A percentile compares a stretch with the other conserved stretches of the same genome.
These are phyloP conservation scores for Anguilla anguilla DNA, from an alignment of 2,797 vertebrate species.

Conservation along the genomic window DNA sequence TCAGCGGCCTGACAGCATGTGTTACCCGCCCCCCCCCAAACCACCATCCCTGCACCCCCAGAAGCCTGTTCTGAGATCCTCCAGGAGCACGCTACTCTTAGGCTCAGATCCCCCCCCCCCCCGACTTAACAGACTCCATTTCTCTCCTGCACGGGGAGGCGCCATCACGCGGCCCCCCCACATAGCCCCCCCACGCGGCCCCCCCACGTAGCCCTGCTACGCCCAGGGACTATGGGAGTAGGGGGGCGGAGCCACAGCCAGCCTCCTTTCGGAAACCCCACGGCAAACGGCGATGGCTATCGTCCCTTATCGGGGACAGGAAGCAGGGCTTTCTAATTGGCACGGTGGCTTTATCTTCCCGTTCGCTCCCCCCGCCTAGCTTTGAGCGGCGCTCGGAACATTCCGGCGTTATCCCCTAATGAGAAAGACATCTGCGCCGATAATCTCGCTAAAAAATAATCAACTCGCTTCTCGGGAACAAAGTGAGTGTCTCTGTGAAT, in stretches of 20 bases:
- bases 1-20: not conserved
- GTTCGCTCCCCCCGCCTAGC: not conserved
- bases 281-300: slow-evolving; percentile 51
- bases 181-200: not conserved
- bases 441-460: slow-evolving; percentile 41
- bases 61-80: not conserved
- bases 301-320: slow-evolving; percentile 28
- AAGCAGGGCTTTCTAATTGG: slow-evolving; percentile 49
- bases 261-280: slow-evolving; percentile 34
- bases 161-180: not conserved
- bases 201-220: not conserved
- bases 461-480: slow-evolving; percentile 33
- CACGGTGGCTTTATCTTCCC: slow-evolving; percentile 30
- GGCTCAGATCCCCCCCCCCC: not conserved
- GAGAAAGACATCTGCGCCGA: slow-evolving; percentile 34
- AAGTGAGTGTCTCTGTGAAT: slow-evolving; percentile 29
- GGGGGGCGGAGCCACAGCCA: slow-evolving; percentile 26
- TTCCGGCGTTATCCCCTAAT: slow-evolving; percentile 40
- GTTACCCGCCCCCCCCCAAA: not conserved
- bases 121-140: not conserved
- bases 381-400: slow-evolving; percentile 20
- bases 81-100: not conserved
- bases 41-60: slow-evolving; percentile 3
- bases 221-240: slow-evolving; percentile 38
- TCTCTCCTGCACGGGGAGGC: not conserved